Evolutionary conservation across 35 echinoderm and acorn worm genomes (phyloP).

Genomic region (Holothuria glaberrima): DNA sequence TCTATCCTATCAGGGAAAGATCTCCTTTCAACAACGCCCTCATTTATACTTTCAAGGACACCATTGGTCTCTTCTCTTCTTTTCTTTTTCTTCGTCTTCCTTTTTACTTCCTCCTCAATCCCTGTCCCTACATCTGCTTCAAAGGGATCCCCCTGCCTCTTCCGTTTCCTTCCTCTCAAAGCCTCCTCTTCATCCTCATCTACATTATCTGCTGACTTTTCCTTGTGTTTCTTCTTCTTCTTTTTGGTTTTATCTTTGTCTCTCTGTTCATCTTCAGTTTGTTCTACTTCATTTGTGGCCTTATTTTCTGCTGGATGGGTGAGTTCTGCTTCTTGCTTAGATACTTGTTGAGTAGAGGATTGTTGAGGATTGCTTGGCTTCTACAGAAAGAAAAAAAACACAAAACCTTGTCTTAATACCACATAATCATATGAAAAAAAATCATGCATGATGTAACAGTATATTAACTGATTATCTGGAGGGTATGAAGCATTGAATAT

Average conservation of each 20-base stretch:
- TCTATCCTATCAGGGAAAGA: too few relatives aligned
- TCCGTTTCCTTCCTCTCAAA: background rate
- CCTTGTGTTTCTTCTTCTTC: background rate
- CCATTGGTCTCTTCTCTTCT: conserved; percentile 3
- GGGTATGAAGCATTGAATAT: too few relatives aligned
- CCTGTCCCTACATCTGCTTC: background rate
- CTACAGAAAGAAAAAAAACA: background rate
- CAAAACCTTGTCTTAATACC: background rate
- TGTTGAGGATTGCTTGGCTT: background rate
- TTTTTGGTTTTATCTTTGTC: background rate
- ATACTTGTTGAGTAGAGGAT: too few relatives aligned
- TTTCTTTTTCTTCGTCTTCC: conserved; percentile 39
- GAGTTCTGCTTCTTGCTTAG: too few relatives aligned
- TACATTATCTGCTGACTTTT: background rate
- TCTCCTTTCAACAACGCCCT: background rate
- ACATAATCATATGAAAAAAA: too few relatives aligned
- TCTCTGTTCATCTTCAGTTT: background rate
- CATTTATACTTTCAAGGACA: background rate
- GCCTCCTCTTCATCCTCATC: background rate
- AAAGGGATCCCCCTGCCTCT: conserved; percentile 6
- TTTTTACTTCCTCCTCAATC: background rate
- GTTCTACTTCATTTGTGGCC: too few relatives aligned
- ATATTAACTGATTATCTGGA: too few relatives aligned
- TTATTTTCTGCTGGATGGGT: background rate
- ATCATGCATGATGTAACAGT: too few relatives aligned